Evolutionary conservation across 2,797 vertebrate genomes (phyloP), one percentile per base, ranked within the genome.

Genomic region (Nyctibius grandis): DNA sequence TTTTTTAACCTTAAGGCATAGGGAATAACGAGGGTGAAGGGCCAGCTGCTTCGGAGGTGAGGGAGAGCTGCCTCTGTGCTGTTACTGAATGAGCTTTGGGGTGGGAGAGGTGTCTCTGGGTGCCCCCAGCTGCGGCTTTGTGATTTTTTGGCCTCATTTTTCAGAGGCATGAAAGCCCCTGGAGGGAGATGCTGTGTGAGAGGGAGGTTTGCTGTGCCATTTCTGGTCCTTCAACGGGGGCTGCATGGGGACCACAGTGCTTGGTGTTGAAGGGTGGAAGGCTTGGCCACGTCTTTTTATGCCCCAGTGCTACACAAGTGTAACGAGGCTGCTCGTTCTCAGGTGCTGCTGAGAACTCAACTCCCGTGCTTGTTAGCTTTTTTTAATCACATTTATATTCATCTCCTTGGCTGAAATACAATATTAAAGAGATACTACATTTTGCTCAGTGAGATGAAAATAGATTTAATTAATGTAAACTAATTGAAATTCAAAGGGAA

Each of bases 201-300:
- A 34, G 22, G 16, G 23, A 36, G 34, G 34, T 17, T 75, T 36
- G 33, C 31, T 42, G 15, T 11, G 47, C 45, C 17, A 9, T 70
- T 64, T 61, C 73, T 61, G 18, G 29, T 15, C 53, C 57, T 45
- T 51, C 38, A 26, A 1, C 4, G 1, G 15, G 34, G 23, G 13
- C 18, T 26, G 16, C 1, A 0, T 15, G 18, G 31, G 33, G 29
- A 8, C 38, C 50, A 18, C 16, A 8, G 23, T 15, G 61, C 26
- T 56, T 0, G 1, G 29, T 14, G 15, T 16, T n/a, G 47, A 60
- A 38, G 22, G 28, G 2, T 36, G 1, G 2, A 50, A 61, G 40
- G 12, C 76, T 51, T 34, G 40, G 29, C 29, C 28, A 5, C 7
- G 2, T 25, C 40, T 54, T 40, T 38, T 40, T 26, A 12, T 22